Evolutionary conservation across 2,797 vertebrate species (phyloP).

Genomic region (Helicolenus hilgendorfi): DNA sequence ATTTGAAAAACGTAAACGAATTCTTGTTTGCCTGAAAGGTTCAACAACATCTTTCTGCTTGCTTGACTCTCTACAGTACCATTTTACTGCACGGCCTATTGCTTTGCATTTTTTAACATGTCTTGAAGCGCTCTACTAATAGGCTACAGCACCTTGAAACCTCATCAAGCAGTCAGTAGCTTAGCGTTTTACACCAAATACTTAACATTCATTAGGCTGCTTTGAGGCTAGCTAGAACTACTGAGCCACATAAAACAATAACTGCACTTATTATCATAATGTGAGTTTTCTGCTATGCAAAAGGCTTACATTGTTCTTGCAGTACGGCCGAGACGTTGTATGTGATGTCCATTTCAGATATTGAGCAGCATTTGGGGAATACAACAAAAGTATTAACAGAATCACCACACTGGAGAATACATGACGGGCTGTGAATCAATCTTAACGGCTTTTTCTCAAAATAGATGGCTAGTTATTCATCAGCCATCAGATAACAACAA

Average conservation of each 20-base stretch:
- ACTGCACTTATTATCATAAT: slow-evolving; percentile 8
- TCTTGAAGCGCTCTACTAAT: slow-evolving; percentile 24
- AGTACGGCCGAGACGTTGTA: neutral
- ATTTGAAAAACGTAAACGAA: slow-evolving; percentile 20
- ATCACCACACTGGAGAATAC: neutral
- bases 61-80: slow-evolving; percentile 19
- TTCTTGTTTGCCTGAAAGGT: neutral
- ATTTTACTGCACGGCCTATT: slow-evolving; percentile 7
- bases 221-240: slow-evolving; percentile 24
- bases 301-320: slow-evolving; percentile 26
- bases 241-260: slow-evolving; percentile 43
- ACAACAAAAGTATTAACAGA: neutral
- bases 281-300: slow-evolving; percentile 15
- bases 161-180: slow-evolving; percentile 37
- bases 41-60: slow-evolving; percentile 12
- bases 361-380: neutral
- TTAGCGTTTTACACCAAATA: slow-evolving; percentile 23
- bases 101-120: slow-evolving; percentile 26
- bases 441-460: neutral
- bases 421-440: neutral
- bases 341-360: neutral
- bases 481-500: neutral
- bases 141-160: slow-evolving; percentile 26
- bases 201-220: slow-evolving; percentile 45
- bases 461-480: neutral